Evolutionary conservation across 2,797 vertebrate species (phyloP), one percentile per base, ranked within the genome.

Genomic region (Leptodactylus fallax): DNA sequence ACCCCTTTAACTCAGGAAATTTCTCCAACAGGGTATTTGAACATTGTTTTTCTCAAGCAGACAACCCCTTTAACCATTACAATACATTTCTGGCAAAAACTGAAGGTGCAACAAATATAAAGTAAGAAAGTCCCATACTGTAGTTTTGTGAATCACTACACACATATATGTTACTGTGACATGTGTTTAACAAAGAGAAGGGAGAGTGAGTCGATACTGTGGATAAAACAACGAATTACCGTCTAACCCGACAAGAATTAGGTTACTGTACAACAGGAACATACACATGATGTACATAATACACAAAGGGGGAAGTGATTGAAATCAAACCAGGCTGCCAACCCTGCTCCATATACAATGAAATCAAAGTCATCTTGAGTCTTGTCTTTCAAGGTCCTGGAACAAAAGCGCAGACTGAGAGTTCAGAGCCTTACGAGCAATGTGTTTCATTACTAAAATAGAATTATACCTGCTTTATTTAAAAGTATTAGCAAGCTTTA

Each of bases 351-450:
- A 51, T 23, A 85, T 77, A 77, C 67, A 85, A 67, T 45, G 78
- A 85, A 88, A 85, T 88, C 82, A 85, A 88, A 88, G 76, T 58
- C 77, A 85, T 84, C 61, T 55, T 71, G 79, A 87, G 63, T 51
- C 25, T 81, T 82, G 71, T 83, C 80, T 65, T 77, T 82, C 86
- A 82, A 0, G 61, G 17, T 16, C 58, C 77, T 78, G 80, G 79
- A 87, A 87, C 47, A 58, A 78, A 72, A 72, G 53, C 9, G 16
- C 55, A 47, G 69, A 13, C 27, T n/a, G 27, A 58, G 82, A 74
- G 67, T 84, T 84, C 82, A 84, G 27, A 84, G 16, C 53, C 69
- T 72, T 12, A 13, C 17, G 11, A 74, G 69, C 69, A 74, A 84
- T 27, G 82, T 84, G 82, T 84, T 84, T 84, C 82, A 84, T 84